Evolutionary conservation across 92 coral and sea anemone species (phyloP), one percentile per base, ranked within the genome.

Genomic region (Epizoanthus scotinus): DNA sequence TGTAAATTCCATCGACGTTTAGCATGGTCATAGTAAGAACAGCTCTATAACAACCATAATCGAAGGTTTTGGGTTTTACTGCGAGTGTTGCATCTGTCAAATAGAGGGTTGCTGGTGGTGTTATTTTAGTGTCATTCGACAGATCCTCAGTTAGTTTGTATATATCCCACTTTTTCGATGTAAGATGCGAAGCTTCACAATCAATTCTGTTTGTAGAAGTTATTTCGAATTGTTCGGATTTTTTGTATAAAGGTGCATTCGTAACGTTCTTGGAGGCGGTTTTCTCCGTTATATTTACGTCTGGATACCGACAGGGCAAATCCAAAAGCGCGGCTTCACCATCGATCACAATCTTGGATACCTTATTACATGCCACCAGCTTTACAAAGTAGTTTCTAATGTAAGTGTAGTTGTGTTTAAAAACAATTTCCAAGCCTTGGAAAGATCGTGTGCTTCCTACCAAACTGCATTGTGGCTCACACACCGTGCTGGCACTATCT

Each of bases 181-280:
- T 86, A 36, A 69, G 59, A 20, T 89, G 66, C n/a, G 98, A 90
- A 5, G 98, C 98, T 83, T 90, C 91, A 65, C 98, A 95, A 73
- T 87, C 78, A 25, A 89, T 75, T 28, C 29, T 52, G 20, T 88
- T 87, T 71, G 63, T 58, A 18, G 91, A 85, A 59, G 85, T 84
- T 5, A 95, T 75, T 34, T 60, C 63, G 15, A 89, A 53, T 14
- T 28, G 50, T 27, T 80, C 53, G 18, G 92, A 87, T 54, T 63
- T 71, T 24, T 34, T 70, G 64, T 90, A 93, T 47, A 54, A 13
- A 18, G 72, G 67, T 8, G 98, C 89, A 50, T 52, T 56, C 8
- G 81, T 54, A 17, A 83, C 57, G 77, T 71, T 91, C 0, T n/a
- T 27, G 29, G 94, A 89, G 8, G 90, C 93, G 13, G 79, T 60